These are phyloP conservation scores for Thalassaphorura encarpata DNA, from an alignment of 1,140 invertebrate species.

Conservation along the genomic window DNA sequence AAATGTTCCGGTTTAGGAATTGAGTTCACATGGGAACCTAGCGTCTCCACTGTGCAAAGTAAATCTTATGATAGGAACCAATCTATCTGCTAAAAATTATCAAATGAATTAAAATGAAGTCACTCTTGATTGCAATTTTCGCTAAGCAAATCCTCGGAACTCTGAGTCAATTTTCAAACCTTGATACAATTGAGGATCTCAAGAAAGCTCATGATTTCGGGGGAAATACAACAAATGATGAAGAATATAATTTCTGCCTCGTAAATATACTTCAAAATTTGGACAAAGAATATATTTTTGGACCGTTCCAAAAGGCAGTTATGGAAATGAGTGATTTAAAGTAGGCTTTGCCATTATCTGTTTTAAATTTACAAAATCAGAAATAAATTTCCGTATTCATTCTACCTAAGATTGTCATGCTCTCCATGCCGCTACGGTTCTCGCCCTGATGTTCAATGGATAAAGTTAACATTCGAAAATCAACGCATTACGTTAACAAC, in stretches of 20 bases:
- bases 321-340: neutral
- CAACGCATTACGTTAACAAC: neutral
- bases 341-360: neutral
- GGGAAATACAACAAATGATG: constrained; percentile 1
- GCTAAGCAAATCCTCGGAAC: no score
- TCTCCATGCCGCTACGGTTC: constrained; percentile 3
- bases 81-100: neutral
- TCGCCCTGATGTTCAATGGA: neutral
- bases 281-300: constrained; percentile 1
- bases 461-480: constrained; percentile 5
- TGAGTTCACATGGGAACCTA: neutral
- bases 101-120: neutral
- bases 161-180: neutral
- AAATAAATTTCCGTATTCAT: neutral
- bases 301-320: constrained; percentile 1
- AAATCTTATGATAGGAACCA: neutral
- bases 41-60: neutral
- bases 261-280: neutral
- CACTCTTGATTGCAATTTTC: neutral
- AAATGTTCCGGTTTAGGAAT: neutral
- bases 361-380: no score
- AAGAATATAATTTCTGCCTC: constrained; percentile 6
- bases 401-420: neutral
- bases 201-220: neutral
- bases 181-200: neutral